These are phyloP conservation scores for Hydrotaea diabolus DNA, from an alignment of 2,888 invertebrate species.

Conservation along the genomic window DNA sequence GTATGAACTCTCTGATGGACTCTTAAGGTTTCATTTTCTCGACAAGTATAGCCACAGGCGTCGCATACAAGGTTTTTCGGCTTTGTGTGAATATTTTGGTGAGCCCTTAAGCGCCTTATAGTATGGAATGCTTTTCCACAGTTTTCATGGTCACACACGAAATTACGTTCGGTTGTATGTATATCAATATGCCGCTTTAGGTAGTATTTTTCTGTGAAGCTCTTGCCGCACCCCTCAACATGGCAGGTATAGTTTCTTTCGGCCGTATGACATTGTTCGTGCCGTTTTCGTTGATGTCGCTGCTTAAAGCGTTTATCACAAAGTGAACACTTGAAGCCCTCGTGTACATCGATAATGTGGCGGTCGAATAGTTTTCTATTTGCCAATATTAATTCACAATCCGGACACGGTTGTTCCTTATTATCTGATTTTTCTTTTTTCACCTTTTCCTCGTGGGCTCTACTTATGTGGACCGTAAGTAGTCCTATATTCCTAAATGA, in stretches of 20 bases:
- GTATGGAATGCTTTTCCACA: constrained; percentile 75
- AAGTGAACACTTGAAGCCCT: constrained; percentile 61
- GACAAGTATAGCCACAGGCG: constrained; percentile 55
- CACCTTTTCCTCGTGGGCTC: constrained; percentile 52
- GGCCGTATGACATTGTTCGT: constrained; percentile 72
- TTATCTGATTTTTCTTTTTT: constrained; percentile 56
- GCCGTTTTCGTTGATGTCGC: constrained; percentile 73
- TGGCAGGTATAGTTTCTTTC: constrained; percentile 72
- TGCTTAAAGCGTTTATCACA: constrained; percentile 75
- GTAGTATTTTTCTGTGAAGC: constrained; percentile 72
- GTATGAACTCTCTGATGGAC: constrained; percentile 76
- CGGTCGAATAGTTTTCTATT: constrained; percentile 57
- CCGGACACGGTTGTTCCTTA: constrained; percentile 55
- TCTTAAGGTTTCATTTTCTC: constrained; percentile 74
- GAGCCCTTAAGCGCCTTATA: constrained; percentile 71
- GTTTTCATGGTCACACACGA: constrained; percentile 72
- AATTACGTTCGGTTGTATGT: constrained; percentile 72
- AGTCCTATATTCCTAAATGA: constrained; percentile 71
- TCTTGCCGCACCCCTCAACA: constrained; percentile 74
- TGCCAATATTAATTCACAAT: constrained; percentile 58
- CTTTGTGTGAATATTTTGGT: constrained; percentile 73
- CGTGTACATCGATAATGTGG: constrained; percentile 58
- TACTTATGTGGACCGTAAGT: constrained; percentile 70
- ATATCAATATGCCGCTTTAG: constrained; percentile 72
- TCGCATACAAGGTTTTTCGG: constrained; percentile 71